phyloP scores from a whole-genome alignment of 2,797 vertebrate species.

The Coregonus suidteri region DNA sequence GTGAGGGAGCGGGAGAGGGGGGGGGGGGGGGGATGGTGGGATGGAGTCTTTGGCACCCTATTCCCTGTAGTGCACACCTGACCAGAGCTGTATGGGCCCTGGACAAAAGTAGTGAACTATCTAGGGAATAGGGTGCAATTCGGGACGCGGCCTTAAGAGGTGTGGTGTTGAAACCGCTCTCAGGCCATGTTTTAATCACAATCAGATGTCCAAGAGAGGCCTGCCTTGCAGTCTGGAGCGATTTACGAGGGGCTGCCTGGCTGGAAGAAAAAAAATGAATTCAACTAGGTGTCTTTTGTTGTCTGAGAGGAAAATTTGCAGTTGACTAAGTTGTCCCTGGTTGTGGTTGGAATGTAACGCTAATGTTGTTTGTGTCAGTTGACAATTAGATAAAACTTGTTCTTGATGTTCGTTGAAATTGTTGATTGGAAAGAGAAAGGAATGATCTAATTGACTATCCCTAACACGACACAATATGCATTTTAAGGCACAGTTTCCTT shows the following conservation, averaged over 20 bases:
- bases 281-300: constrained; percentile 64
- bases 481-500: neutral
- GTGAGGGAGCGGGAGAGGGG: constrained; percentile 12
- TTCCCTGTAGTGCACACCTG: neutral
- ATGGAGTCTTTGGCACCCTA: neutral
- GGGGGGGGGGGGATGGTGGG: neutral
- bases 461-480: neutral
- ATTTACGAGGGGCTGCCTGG: constrained; percentile 65
- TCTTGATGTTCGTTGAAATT: neutral
- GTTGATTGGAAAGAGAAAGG: neutral
- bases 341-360: constrained; percentile 22
- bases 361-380: constrained; percentile 40
- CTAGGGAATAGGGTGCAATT: neutral
- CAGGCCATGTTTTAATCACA: constrained; percentile 67
- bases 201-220: constrained; percentile 70
- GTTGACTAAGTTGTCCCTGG: constrained; percentile 1
- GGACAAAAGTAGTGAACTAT: neutral
- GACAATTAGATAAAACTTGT: constrained; percentile 34
- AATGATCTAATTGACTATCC: neutral
- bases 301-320: constrained; percentile 58
- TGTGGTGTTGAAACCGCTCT: constrained; percentile 27
- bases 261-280: constrained; percentile 19
- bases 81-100: too few species aligned
- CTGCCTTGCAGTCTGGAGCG: constrained; percentile 66
- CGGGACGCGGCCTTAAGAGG: neutral